Base-by-base conservation (phyloP, 2,888 invertebrate species). In the Escarpia spicata region DNA sequence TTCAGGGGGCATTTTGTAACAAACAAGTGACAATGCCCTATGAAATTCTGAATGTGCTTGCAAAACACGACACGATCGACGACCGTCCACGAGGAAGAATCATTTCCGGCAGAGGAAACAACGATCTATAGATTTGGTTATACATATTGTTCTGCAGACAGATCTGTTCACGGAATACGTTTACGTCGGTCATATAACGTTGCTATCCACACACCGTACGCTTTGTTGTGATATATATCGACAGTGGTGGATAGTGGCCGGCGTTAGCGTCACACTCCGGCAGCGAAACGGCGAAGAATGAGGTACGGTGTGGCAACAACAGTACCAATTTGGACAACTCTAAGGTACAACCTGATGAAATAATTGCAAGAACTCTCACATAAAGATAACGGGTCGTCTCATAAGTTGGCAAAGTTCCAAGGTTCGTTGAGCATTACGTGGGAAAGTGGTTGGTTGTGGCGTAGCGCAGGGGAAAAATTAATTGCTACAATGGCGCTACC, bases 1-100 rank as follows among this genome's bases (percentile, higher is more conserved):
- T 75, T 75, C 75, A 75, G 75, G 75, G 75, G 75, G 75, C 75
- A 75, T 75, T 75, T 75, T 75, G 75, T 75, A 75, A 75, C 75
- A 75, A 75, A 75, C 75, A 75, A 75, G 75, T 75, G 75, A 75
- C 75, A 75, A 75, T 75, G 75, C 75, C 75, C 75, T 75, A 75
- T 75, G 75, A 75, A 75, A 75, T 75, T 75, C 75, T 75, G 75
- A 75, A 75, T 75, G 19, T 75, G 75, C 75, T 75, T 26, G 75
- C 75, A 75, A 75, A 75, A 75, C 26, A 75, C 75, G 75, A 75
- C 75, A 75, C 75, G 75, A 19, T 75, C 26, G 75, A 75, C 75
- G 75, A n/a, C 75, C 19, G 6, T 4, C 75, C 26, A 6, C 75
- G 75, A 75, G 26, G 3, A 75, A 26, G 26, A 75, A 75, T 15